Conservation (phyloP, 1,140 invertebrate genomes). For the Drosophila yakuba region DNA sequence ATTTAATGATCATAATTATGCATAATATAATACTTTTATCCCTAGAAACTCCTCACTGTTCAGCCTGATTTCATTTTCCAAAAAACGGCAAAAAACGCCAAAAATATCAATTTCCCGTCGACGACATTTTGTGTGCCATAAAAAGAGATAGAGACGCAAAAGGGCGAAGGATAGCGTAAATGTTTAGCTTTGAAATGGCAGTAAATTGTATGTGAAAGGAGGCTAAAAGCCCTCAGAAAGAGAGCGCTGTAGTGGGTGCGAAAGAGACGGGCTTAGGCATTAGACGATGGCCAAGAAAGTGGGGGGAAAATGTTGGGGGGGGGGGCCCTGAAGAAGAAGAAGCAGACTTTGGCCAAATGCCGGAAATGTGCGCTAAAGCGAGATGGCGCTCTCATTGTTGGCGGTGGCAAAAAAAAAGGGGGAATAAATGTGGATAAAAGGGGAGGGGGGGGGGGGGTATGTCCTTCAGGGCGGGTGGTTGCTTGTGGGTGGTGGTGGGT, state of each 20-base stretch:
- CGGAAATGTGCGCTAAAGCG: constrained; percentile 79
- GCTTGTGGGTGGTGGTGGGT: constrained; percentile 13
- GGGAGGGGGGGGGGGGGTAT: neutral
- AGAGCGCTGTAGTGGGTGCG: constrained; percentile 1
- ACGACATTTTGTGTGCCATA: constrained; percentile 73
- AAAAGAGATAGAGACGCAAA: constrained; percentile 30
- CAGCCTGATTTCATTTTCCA: constrained; percentile 40
- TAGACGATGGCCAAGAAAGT: constrained; percentile 6
- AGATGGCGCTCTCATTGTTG: constrained; percentile 72
- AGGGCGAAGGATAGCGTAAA: constrained; percentile 37
- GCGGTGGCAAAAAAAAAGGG: neutral
- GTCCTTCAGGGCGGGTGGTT: constrained; percentile 5
- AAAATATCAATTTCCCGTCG: constrained; percentile 79
- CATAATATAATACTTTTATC: too few species aligned
- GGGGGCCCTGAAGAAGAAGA: neutral
- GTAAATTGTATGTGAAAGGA: constrained; percentile 84
- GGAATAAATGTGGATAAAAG: neutral
- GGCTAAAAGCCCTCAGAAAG: constrained; percentile 70
- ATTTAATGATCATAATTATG: too few species aligned
- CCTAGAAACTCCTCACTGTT: too few species aligned
- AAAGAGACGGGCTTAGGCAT: constrained; percentile 13
- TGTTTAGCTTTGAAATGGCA: constrained; percentile 78
- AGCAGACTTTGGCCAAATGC: constrained; percentile 45
- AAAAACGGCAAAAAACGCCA: constrained; percentile 59
- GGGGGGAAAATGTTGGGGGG: constrained; percentile 2